Base-by-base conservation (phyloP, 2,888 invertebrate genomes). In the Adineta ricciae region DNA sequence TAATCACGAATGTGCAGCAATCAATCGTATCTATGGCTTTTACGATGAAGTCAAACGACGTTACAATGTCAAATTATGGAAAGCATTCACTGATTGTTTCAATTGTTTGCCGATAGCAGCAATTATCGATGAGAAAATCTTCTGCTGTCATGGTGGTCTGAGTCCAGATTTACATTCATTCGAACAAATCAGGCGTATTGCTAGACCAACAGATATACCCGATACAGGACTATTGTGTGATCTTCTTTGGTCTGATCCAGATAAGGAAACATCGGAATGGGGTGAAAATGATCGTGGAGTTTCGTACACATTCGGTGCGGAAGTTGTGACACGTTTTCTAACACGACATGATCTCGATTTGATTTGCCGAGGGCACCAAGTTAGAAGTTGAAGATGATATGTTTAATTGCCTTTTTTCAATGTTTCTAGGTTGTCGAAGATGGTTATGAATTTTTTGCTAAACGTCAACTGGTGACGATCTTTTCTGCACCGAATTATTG, bases 311-410 rank as follows among this genome's bases (percentile, higher is more conserved):
- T 98, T 99, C 91, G 98, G 99, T 89, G 96, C 96, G 84, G 98
- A 99, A 93, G 96, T 99, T 89, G 99, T 99, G 83, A 96, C 96
- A 90, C 98, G 99, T 93, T 99, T 99, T 93, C 93, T 99, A 90
- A 95, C 97, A 92, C 97, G 98, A 92, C 98, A 99, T 92, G 98
- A 99, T 92, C 95, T 99, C 91, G 99, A 99, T 93, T 94, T 99
- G 91, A 99, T 99, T 91, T 99, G 99, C 92, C 94, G 99, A 90
- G 99, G 98, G 88, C 99, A 99, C 93, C 99, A 99, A 93, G 94
- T 93, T 64, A 46, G 46, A 46, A 32, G 3, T 14, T 16, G 19
- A 19, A 32, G 32, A 32, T 8, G 5, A 54, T 32, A 16, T 7
- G 3, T 64, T 36, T 3, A 16, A 19, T 36, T 64, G 3, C 16